Evolutionary conservation across 2,113 vertebrate genomes (phyloP).

Genomic region (Halichoeres trimaculatus): DNA sequence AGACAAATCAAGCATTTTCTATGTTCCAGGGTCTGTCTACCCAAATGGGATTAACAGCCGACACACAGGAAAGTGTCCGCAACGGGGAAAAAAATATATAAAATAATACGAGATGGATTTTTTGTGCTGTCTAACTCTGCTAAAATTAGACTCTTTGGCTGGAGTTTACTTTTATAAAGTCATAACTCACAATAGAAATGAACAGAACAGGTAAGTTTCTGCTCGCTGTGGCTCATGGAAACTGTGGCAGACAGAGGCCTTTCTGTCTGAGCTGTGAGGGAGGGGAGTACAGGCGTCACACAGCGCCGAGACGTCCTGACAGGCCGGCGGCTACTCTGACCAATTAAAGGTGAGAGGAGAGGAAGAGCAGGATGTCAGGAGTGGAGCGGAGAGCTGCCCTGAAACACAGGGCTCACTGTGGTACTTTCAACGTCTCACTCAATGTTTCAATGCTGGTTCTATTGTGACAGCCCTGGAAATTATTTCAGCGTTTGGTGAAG

Average conservation of each 20-base stretch:
- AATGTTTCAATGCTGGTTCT: neutral
- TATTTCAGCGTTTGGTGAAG: neutral
- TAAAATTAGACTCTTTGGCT: slow-evolving; percentile 17
- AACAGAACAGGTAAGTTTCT: slow-evolving; percentile 37
- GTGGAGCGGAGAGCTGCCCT: neutral
- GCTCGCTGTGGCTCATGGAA: slow-evolving; percentile 19
- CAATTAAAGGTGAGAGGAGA: slow-evolving; percentile 66
- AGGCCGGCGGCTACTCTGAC: neutral
- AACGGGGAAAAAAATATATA: neutral
- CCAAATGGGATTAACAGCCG: neutral
- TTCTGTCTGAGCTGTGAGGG: slow-evolving; percentile 55
- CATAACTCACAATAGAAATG: slow-evolving; percentile 48
- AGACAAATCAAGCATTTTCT: neutral
- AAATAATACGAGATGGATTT: neutral
- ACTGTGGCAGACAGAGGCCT: slow-evolving; percentile 53
- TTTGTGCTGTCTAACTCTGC: neutral
- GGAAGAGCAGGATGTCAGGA: slow-evolving; percentile 66
- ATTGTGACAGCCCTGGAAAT: neutral
- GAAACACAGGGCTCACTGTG: slow-evolving; percentile 45
- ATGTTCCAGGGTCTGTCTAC: neutral
- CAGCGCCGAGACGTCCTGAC: slow-evolving; percentile 47
- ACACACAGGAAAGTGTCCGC: neutral
- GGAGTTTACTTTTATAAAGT: neutral
- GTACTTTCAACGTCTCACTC: neutral
- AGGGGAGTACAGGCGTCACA: slow-evolving; percentile 34